phyloP scores from a whole-genome alignment of 2,797 vertebrate genomes.

The Poeciliopsis infans region DNA sequence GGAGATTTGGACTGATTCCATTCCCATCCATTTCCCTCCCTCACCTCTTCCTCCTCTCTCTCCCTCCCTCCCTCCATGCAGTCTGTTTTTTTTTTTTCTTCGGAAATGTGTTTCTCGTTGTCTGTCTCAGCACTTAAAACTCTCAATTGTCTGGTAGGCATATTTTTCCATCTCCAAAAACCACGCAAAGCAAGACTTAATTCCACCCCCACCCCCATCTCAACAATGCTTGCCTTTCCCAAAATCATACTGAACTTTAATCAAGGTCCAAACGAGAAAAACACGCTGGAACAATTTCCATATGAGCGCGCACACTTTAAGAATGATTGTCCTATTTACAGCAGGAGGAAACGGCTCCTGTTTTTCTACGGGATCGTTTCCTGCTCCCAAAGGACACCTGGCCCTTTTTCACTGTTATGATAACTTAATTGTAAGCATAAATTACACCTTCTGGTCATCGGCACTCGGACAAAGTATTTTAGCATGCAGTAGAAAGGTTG shows the following conservation, averaged over 20 bases:
- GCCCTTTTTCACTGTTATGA: conserved; percentile 73
- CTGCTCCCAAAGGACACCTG: conserved; percentile 66
- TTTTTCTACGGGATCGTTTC: conserved; percentile 59
- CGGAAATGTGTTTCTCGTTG: conserved; percentile 78
- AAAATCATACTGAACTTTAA: conserved; percentile 62
- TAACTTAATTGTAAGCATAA: conserved; percentile 75
- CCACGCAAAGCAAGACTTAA: conserved; percentile 63
- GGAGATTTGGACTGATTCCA: conserved; percentile 76
- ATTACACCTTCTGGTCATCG: conserved; percentile 60
- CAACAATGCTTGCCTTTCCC: conserved; percentile 46
- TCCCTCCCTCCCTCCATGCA: conserved; percentile 55
- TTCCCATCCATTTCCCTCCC: conserved; percentile 50
- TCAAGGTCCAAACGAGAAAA: conserved; percentile 67
- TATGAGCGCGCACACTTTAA: conserved; percentile 58
- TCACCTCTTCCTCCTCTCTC: conserved; percentile 15
- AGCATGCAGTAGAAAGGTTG: conserved; percentile 52
- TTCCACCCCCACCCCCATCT: conserved; percentile 11
- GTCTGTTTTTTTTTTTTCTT: conserved; percentile 39
- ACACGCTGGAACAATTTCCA: conserved; percentile 60
- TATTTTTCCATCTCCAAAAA: conserved; percentile 63
- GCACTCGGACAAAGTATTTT: conserved; percentile 48
- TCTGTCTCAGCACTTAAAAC: conserved; percentile 61
- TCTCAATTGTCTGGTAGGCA: conserved; percentile 66
- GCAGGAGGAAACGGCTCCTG: conserved; percentile 55
- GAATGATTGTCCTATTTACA: conserved; percentile 63